Percentiles rank a stretch among this genome's conserved stretches.
These are phyloP conservation scores for Bos taurus DNA, from an alignment of 2,113 vertebrate species.

Conservation along the genomic window ARS-UCD2.0 NC_037347.1:66411501-66412000, in stretches of 20 bases:
- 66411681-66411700: background rate
- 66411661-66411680: accelerated
- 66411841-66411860: background rate
- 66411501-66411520: background rate
- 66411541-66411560: background rate
- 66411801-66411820: background rate
- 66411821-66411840: background rate
- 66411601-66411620: no score
- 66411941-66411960: background rate
- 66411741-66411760: background rate
- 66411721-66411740: background rate
- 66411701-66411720: background rate
- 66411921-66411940: background rate
- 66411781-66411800: background rate
- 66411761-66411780: background rate
- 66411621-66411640: no score
- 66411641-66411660: accelerated
- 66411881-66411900: background rate
- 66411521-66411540: background rate
- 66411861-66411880: background rate
- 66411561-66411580: background rate
- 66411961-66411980: no score
- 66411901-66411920: background rate
- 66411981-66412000: background rate
- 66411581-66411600: accelerated